phyloP scores from a whole-genome alignment of 2,113 vertebrate species.

The Neoarius graeffei region DNA sequence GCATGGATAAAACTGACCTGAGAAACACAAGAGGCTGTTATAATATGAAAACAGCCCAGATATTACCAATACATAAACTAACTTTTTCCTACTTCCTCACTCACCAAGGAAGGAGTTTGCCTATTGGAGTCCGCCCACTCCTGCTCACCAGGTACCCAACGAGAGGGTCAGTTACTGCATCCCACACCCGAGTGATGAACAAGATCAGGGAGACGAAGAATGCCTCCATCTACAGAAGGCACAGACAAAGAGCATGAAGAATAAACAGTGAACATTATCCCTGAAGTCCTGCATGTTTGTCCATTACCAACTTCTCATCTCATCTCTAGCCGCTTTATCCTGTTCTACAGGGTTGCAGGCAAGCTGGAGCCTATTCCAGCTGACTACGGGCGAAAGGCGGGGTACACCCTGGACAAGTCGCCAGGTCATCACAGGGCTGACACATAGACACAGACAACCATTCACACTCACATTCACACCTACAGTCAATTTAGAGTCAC shows the following conservation, averaged over 20 bases:
- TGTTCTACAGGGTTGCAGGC: too few relatives aligned
- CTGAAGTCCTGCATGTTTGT: background rate
- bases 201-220: slow-evolving; percentile 70
- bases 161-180: slow-evolving; percentile 73
- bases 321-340: too few relatives aligned
- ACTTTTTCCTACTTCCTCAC: slow-evolving; percentile 35
- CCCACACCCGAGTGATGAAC: slow-evolving; percentile 74
- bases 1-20: slow-evolving; percentile 69
- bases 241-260: slow-evolving; percentile 13
- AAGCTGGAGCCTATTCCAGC: too few relatives aligned
- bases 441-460: too few relatives aligned
- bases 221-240: slow-evolving; percentile 65
- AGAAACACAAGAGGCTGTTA: slow-evolving; percentile 32
- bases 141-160: slow-evolving; percentile 74
- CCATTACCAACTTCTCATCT: background rate
- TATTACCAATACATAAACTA: background rate
- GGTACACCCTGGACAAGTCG: too few relatives aligned
- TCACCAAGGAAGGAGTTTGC: slow-evolving; percentile 73
- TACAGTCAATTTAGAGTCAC: too few relatives aligned
- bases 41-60: slow-evolving; percentile 29
- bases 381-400: too few relatives aligned
- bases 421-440: too few relatives aligned
- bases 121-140: slow-evolving; percentile 63
- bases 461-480: too few relatives aligned
- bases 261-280: background rate